Evolutionary conservation across 1,140 invertebrate genomes (phyloP).

Genomic region (Drosophila lacteicornis): DNA sequence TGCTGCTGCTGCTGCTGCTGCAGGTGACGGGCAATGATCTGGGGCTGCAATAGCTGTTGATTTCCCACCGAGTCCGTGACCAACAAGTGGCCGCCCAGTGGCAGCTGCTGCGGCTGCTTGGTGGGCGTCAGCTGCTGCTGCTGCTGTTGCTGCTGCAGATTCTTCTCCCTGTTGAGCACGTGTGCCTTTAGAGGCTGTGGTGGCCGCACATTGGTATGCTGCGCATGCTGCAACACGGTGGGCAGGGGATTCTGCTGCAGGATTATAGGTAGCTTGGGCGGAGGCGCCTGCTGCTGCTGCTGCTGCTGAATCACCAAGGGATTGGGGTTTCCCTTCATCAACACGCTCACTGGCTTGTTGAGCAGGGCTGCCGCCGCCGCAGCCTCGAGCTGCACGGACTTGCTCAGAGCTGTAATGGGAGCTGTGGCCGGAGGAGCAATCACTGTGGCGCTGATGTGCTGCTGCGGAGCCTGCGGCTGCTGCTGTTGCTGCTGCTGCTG

Average conservation of each 20-base stretch:
- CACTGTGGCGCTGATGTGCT: constrained; percentile 55
- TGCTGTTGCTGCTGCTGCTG: constrained; percentile 19
- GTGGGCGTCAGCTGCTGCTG: not conserved
- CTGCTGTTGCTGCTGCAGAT: constrained; percentile 51
- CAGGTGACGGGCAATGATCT: constrained; percentile 72
- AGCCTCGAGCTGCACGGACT: constrained; percentile 60
- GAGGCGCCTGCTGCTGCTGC: constrained; percentile 26
- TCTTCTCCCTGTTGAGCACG: constrained; percentile 79
- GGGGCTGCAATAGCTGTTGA: constrained; percentile 62
- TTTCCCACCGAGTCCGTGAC: constrained; percentile 61
- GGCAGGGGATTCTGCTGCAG: constrained; percentile 66
- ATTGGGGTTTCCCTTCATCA: constrained; percentile 68
- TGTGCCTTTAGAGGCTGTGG: constrained; percentile 78
- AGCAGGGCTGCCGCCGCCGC: constrained; percentile 50
- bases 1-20: constrained; percentile 54
- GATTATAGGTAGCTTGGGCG: constrained; percentile 65
- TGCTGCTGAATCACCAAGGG: constrained; percentile 60
- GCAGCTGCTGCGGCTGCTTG: constrained; percentile 22
- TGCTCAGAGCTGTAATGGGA: constrained; percentile 65
- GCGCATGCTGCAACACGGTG: constrained; percentile 69
- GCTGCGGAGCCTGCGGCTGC: constrained; percentile 18
- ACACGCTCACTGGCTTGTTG: constrained; percentile 75
- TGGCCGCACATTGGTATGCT: constrained; percentile 66
- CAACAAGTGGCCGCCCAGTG: constrained; percentile 64
- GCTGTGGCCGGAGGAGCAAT: constrained; percentile 48